Base-by-base conservation (phyloP, 2,113 vertebrate genomes). In the Megaptera novaeangliae region DNA sequence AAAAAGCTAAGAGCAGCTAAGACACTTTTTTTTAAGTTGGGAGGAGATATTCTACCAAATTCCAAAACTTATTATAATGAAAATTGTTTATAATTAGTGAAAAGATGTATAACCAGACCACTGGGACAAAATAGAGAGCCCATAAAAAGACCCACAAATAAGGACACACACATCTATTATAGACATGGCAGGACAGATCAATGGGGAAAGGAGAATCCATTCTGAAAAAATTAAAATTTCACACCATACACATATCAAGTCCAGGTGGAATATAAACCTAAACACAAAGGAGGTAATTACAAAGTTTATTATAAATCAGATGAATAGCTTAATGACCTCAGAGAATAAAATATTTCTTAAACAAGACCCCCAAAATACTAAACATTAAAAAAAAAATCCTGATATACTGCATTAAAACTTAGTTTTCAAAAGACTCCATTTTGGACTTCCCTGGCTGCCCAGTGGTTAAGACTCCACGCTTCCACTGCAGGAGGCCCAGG, bases 1-100 rank as follows among this genome's bases (percentile, higher is more conserved):
- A 94, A 87, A 96, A 49, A 21, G 46, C 25, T 94, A 94, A 82
- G 41, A 83, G n/a, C 69, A 94, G 39, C 12, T 29, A 94, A 90
- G 44, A 77, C 7, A 77, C 5, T 57, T 80, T 69, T 82, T 69
- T 41, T 71, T 55, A 96, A 63, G 44, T 15, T 88, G 3, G 8
- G 6, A 68, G 2, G 25, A 82, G n/a, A 63, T 72, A 20, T 8
- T 77, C 31, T 69, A 80, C 41, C 55, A 88, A 95, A 84, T 91
- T 66, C 39, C 34, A 87, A 80, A 91, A 44, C 25, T 95, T 88
- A 84, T 41, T 75, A 94, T 36, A 92, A 75, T 55, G 69, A 90
- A 90, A 15, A 80, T 63, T 41, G 52, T 36, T 82, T 78, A 36
- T 90, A 87, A 87, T 36, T 78, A 55, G 34, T 46, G 14, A 92